Evolutionary conservation across 2,113 vertebrate species (phyloP), one percentile per base, ranked within the genome.

Genomic region (Pipra filicauda): DNA sequence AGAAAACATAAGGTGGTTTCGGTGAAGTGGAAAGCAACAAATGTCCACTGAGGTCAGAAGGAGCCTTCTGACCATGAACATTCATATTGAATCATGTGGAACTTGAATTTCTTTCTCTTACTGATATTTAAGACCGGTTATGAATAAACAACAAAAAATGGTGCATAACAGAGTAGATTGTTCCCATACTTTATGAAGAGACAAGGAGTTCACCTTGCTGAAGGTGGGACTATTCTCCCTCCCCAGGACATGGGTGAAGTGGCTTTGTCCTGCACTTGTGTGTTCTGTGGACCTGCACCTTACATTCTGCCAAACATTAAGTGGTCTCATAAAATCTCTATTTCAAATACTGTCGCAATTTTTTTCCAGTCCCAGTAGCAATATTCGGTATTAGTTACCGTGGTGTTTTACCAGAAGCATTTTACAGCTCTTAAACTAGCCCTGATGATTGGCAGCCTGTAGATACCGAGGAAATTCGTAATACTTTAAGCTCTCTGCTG

Each of bases 401-500:
- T 55, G 69, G 39, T 90, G n/a, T 88, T 91, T 93, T 79, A 91
- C 85, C 85, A 91, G 88, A 35, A 94, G 75, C 78, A 24, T 94
- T 95, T 95, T 74, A 75, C 65, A 85, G 82, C 66, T 89, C 81
- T 85, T 74, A 51, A 70, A 89, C 44, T 26, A 82, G 4, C 88
- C 49, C 64, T n/a, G 75, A 2, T 93, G 93, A 91, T n/a, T 94
- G 91, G 43, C 90, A 96, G 88, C 35, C 67, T 90, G 70, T 11
- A 77, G 75, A 70, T 70, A 94, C 58, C 51, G 35, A 77, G 91
- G 85, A 94, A 77, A 83, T 82, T 85, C 71, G 28, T 76, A 66
- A 85, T 74, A 78, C 92, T 88, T 90, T 94, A 91, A 90, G 93
- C 90, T 95, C 51, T 93, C 64, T 88, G 3, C 93, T 90, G 79